These are phyloP conservation scores for Eugnorisma glareosa DNA, from an alignment of 2,888 invertebrate species.

Conservation along the genomic window DNA sequence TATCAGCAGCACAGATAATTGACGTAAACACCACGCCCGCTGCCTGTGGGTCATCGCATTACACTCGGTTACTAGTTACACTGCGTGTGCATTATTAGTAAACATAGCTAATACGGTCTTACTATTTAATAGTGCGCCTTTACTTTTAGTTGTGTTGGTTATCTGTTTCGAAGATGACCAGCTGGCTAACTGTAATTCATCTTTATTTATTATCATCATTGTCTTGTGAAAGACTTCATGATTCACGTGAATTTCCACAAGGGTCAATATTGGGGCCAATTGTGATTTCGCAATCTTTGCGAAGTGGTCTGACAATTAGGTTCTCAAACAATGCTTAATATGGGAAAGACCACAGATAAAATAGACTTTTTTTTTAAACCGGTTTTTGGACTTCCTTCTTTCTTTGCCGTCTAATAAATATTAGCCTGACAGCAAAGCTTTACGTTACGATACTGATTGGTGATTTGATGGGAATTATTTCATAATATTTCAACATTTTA, in stretches of 20 bases:
- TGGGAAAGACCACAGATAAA: background rate
- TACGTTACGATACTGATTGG: background rate
- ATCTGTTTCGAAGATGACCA: background rate
- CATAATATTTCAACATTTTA: constrained; percentile 13
- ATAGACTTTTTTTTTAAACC: background rate
- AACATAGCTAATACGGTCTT: constrained; percentile 24
- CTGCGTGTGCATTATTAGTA: constrained; percentile 38
- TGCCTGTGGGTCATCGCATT: constrained; percentile 48
- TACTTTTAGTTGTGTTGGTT: background rate
- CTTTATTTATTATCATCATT: background rate
- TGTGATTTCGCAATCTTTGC: background rate
- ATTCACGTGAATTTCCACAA: background rate
- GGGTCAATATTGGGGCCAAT: constrained; percentile 6
- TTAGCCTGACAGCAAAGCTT: background rate
- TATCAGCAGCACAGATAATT: constrained; percentile 58
- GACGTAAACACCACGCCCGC: constrained; percentile 54
- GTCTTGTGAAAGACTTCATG: background rate
- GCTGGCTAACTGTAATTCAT: background rate
- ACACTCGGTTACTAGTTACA: constrained; percentile 23
- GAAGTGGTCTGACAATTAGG: background rate
- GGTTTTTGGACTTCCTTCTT: background rate
- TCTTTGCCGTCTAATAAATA: background rate
- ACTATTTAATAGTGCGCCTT: constrained; percentile 13
- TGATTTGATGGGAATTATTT: constrained; percentile 7
- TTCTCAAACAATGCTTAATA: background rate